Evolutionary conservation across 53 echinoderm and acorn worm species (phyloP), one percentile per base, ranked within the genome.

Genomic region (Temnopleurus reevesii): DNA sequence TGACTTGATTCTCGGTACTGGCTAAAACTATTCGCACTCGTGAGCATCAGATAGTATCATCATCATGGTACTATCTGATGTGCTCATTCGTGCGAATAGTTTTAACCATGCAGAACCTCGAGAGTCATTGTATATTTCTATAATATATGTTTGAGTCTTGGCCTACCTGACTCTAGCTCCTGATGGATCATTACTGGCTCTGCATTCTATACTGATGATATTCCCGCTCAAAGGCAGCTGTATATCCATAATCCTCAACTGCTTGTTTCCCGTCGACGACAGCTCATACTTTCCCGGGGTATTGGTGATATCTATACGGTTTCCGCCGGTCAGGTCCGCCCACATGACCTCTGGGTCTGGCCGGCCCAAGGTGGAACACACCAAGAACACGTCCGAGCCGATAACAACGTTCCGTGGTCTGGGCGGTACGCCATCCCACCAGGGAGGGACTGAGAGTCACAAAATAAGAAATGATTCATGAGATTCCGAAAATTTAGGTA

Each of bases 151-250:
- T n/a, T 24, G 21, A 61, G 61, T 13, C 33, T 19, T 66, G 6
- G 2, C 83, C 12, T 19, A 85, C 85, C 85, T 85, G 27, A 60
- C 35, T 45, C 41, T 85, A 0, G 85, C 35, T 43, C 60, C 85
- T 8, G 31, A n/a, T 9, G 85, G 85, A 24, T 85, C 85, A 10
- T 85, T 85, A 58, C 10, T 27, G 0, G 60, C 85, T 4, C 8
- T 45, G 46, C 85, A 85, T 46, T 85, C 85, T 0, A 85, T 45
- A 4, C 12, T 41, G 85, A 44, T 57, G 17, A 44, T 60, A 15
- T 59, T 85, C 23, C 61, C 85, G 17, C 5, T 25, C 0, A 7
- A 0, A 2, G 85, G 85, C 0, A 85, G 61, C 46, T 85, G 59
- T 12, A 85, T 43, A 45, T 85, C 27, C 45, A 23, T 85, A 17